These are phyloP conservation scores for Sarcophaga bullata DNA, from an alignment of 1,140 invertebrate species.

Conservation along the genomic window DNA sequence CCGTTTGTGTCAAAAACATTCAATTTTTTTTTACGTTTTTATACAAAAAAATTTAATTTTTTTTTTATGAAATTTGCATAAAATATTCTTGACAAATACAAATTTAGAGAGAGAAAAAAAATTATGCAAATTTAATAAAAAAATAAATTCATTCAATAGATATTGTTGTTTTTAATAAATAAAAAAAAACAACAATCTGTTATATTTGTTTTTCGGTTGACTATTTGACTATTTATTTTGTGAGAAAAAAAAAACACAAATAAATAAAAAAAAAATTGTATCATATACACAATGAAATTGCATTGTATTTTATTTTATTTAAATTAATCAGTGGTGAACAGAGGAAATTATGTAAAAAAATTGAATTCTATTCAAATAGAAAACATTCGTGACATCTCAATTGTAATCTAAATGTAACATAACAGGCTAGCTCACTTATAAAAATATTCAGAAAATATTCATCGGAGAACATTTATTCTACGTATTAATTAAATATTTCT, in stretches of 20 bases:
- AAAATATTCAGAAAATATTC: too few relatives aligned
- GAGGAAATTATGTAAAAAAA: neutral
- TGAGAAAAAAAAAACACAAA: too few relatives aligned
- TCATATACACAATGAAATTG: neutral
- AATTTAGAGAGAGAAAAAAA: neutral
- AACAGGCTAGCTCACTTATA: too few relatives aligned
- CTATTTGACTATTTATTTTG: neutral
- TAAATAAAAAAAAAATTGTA: neutral
- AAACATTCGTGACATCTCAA: too few relatives aligned
- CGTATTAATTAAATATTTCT: too few relatives aligned
- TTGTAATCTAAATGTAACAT: too few relatives aligned
- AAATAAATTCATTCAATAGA: neutral
- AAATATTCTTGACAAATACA: neutral
- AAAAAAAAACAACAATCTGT: neutral
- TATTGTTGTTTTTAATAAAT: neutral
- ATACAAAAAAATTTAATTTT: neutral
- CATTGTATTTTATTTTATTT: neutral
- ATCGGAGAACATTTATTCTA: too few relatives aligned
- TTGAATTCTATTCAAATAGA: neutral
- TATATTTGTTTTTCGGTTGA: neutral
- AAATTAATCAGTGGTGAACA: too few relatives aligned
- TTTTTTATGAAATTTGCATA: neutral
- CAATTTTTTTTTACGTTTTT: neutral
- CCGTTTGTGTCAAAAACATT: neutral
- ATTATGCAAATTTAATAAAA: constrained; percentile 7